phyloP scores from a whole-genome alignment of 2,797 vertebrate genomes.

The Discoglossus pictus region DNA sequence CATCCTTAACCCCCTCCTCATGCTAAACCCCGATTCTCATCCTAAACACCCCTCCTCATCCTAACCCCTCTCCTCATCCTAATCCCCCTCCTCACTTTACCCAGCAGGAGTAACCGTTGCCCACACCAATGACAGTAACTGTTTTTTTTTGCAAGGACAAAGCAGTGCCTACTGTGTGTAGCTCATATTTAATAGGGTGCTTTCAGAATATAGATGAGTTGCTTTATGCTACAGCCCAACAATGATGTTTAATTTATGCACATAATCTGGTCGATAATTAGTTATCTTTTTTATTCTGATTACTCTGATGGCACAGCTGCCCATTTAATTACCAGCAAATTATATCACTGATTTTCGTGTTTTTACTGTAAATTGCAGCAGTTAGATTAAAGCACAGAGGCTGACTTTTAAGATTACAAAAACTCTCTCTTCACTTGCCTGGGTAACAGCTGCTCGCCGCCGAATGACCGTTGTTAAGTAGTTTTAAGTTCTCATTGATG shows the following conservation, averaged over 20 bases:
- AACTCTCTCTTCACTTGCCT: not conserved
- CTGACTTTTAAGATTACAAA: conserved; percentile 17
- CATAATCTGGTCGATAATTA: conserved; percentile 47
- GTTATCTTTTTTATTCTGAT: conserved; percentile 46
- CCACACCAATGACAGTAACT: conserved; percentile 1
- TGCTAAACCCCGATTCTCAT: no score
- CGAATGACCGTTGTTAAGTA: not conserved
- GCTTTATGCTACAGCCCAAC: conserved; percentile 25
- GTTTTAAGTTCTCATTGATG: conserved; percentile 1
- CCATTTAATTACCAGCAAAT: conserved; percentile 46
- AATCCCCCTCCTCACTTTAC: no score
- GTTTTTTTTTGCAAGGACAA: conserved; percentile 6
- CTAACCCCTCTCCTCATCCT: no score
- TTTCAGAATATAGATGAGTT: conserved; percentile 26
- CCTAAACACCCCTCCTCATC: no score
- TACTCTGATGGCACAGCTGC: conserved; percentile 45
- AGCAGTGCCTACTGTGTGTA: conserved; percentile 7
- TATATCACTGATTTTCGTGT: conserved; percentile 20
- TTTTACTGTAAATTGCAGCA: conserved; percentile 44
- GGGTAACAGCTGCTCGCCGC: conserved; percentile 2
- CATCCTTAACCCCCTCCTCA: no score
- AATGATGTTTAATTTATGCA: conserved; percentile 42
- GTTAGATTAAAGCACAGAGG: conserved; percentile 2
- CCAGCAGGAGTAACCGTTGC: conserved; percentile 8
- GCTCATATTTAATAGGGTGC: not conserved